Percentiles rank a stretch among this genome's conserved stretches.
Evolutionary conservation across 2,113 vertebrate species (phyloP).

Genomic region (Lethenteron camtschaticum): DNA sequence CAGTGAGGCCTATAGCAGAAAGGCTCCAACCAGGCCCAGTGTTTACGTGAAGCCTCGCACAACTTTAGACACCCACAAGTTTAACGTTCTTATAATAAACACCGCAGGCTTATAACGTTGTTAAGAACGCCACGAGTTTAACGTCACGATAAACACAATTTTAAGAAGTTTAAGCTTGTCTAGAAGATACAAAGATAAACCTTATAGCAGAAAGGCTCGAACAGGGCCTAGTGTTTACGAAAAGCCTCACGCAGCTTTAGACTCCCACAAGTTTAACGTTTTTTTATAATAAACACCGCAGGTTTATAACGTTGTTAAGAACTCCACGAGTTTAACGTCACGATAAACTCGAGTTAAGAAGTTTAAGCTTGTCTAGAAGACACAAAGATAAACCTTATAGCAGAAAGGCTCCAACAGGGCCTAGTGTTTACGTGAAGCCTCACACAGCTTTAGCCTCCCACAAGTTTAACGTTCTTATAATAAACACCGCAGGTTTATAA

Average conservation of each 20-base stretch:
- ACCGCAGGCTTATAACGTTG: constrained; percentile 9
- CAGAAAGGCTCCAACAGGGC: too few species aligned
- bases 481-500: too few species aligned
- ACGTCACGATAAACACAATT: not conserved
- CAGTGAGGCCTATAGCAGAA: too few species aligned
- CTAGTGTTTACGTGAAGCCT: too few species aligned
- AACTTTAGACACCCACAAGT: not conserved
- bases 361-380: not conserved
- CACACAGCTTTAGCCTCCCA: too few species aligned
- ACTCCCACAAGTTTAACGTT: not conserved
- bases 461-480: too few species aligned
- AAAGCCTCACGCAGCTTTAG: not conserved
- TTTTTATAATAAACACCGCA: not conserved
- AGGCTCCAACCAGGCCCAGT: too few species aligned
- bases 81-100: not conserved
- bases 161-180: not conserved
- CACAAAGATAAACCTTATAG: too few species aligned
- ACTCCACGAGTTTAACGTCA: not conserved
- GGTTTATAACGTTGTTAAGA: constrained; percentile 8
- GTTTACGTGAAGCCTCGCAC: too few species aligned
- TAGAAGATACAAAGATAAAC: not conserved
- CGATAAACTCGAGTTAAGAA: not conserved
- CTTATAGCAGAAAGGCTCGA: too few species aligned
- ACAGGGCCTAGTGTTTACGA: too few species aligned
- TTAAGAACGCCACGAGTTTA: constrained; percentile 1